phyloP scores from a whole-genome alignment of 2,888 invertebrate genomes.

The Cephonodes hylas region DNA sequence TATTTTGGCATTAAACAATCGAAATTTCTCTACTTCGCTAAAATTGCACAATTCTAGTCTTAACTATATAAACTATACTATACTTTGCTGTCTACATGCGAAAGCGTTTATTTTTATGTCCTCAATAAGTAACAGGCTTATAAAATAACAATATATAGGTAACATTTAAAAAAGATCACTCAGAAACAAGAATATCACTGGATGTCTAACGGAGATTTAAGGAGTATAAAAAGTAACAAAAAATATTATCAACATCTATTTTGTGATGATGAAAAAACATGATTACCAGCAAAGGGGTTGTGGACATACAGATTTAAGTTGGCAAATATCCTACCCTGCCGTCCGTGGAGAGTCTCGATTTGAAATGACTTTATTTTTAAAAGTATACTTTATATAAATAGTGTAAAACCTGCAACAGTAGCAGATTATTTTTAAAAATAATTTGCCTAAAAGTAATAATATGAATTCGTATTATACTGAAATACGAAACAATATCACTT shows the following conservation, averaged over 20 bases:
- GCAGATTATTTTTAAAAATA: too few species aligned
- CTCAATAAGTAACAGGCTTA: slow-evolving; percentile 11
- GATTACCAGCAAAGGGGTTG: not conserved
- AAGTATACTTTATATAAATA: too few species aligned
- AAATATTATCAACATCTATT: slow-evolving; percentile 15
- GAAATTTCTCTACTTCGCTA: slow-evolving; percentile 60
- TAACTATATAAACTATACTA: not conserved
- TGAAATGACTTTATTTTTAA: too few species aligned
- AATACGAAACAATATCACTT: not conserved
- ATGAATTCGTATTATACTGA: not conserved
- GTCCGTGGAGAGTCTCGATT: too few species aligned
- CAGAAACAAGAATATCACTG: slow-evolving; percentile 49
- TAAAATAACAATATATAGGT: slow-evolving; percentile 34
- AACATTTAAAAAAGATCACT: slow-evolving; percentile 48
- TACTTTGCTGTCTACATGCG: not conserved
- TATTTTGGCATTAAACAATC: slow-evolving; percentile 69
- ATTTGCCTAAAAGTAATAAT: not conserved
- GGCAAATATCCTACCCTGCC: too few species aligned
- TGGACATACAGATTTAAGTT: too few species aligned
- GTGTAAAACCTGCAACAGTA: too few species aligned
- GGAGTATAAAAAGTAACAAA: slow-evolving; percentile 54
- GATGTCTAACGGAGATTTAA: slow-evolving; percentile 27
- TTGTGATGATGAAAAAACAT: not conserved
- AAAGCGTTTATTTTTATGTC: not conserved
- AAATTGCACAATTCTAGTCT: slow-evolving; percentile 73